These are phyloP conservation scores for Ectemnius lituratus DNA, from an alignment of 2,888 invertebrate genomes.

Conservation along the genomic window DNA sequence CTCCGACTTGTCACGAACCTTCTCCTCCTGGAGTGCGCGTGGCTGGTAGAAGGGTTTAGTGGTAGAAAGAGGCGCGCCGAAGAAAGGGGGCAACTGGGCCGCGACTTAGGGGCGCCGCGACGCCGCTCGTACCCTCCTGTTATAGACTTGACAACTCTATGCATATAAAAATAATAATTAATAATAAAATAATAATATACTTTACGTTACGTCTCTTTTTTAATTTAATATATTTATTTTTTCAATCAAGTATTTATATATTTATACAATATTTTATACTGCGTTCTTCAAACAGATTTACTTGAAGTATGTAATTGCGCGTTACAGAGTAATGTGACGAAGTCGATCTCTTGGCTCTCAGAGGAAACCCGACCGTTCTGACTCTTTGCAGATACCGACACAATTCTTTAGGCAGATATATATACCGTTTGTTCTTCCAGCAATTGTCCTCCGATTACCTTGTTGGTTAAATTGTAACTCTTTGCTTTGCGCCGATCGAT, in stretches of 20 bases:
- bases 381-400: conserved; percentile 33
- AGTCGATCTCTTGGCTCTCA: conserved; percentile 77
- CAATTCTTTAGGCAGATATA: background rate
- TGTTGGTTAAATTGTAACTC: no score
- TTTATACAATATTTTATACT: conserved; percentile 78
- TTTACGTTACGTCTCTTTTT: conserved; percentile 75
- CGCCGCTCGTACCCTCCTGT: conserved; percentile 58
- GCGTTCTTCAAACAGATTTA: conserved; percentile 70
- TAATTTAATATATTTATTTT: conserved; percentile 78
- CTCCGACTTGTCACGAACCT: no score
- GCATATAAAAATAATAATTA: conserved; percentile 58
- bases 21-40: background rate
- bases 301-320: conserved; percentile 42
- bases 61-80: conserved; percentile 2
- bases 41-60: background rate
- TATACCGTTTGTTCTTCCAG: background rate
- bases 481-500: no score
- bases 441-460: no score
- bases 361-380: conserved; percentile 61
- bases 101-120: conserved; percentile 24
- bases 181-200: conserved; percentile 67
- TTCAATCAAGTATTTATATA: conserved; percentile 77
- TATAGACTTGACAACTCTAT: conserved; percentile 72
- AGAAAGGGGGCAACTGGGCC: background rate
- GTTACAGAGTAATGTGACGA: conserved; percentile 59